Base-by-base conservation (phyloP, 1,140 invertebrate species). In the Charaxes varanes region DNA sequence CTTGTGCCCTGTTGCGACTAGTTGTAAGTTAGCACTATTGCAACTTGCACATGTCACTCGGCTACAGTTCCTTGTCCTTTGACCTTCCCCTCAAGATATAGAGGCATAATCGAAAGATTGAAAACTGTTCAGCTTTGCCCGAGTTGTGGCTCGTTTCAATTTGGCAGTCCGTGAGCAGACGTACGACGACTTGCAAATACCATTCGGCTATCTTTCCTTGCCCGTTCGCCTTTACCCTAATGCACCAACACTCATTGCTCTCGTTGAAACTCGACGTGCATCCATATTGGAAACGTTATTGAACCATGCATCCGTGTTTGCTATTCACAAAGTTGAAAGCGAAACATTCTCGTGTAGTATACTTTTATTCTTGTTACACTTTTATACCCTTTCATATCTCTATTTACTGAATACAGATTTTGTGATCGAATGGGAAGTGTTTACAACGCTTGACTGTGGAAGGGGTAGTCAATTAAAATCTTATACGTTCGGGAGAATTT, bases 141-240 rank as follows among this genome's bases (percentile, higher is more conserved):
- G 44, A 66, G 57, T 66, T 60, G 62, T 53, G 58, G 56, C 48
- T 43, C 50, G 57, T 70, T 71, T 65, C 71, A 78, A 76, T 76
- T 81, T 78, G 64, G 67, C 61, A 70, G 56, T 37, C 45, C 31
- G 55, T 68, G 62, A 55, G 61, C 60, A 55, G 57, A 56, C 42
- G 53, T 59, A 65, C 47, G 54, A 58, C 48, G 62, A 73, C 68
- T 76, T 68, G 68, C 62, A 66, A 78, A 81, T 72, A 70, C 53
- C 65, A 72, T 63, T 65, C 58, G 52, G 56, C 50, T 62, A 30
- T 36, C n/a, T n/a, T n/a, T n/a, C 37, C 48, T 55, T 46, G 36
- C 50, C 53, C 47, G 47, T 45, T 41, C 48, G 43, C 58, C 53
- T 45, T 44, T 22, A 24, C 42, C 24, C 19, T 53, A 46, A 49